These are phyloP conservation scores for Heliconius himera DNA, from an alignment of 1,140 invertebrate species.

Conservation along the genomic window DNA sequence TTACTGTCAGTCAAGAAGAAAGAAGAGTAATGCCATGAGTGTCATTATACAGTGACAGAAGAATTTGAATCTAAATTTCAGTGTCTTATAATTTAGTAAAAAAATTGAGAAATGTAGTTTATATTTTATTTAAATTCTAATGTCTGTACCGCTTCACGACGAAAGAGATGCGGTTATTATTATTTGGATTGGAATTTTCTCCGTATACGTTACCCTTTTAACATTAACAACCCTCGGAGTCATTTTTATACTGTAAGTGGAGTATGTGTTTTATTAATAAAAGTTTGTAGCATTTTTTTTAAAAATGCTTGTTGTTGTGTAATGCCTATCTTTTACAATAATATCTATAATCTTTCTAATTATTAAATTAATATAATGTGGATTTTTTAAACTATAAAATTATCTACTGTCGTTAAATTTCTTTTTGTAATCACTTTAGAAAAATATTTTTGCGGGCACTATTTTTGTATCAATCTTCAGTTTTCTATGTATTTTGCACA, in stretches of 20 bases:
- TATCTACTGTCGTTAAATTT: too few relatives aligned
- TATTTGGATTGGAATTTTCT: slow-evolving; percentile 58
- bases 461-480: too few relatives aligned
- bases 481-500: too few relatives aligned
- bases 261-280: background rate
- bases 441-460: too few relatives aligned
- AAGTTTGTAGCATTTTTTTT: background rate
- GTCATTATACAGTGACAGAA: slow-evolving; percentile 2
- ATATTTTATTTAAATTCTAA: slow-evolving; percentile 42
- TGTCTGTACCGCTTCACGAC: slow-evolving; percentile 56
- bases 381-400: too few relatives aligned
- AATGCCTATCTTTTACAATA: background rate
- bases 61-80: slow-evolving; percentile 22
- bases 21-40: background rate
- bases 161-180: slow-evolving; percentile 49
- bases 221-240: slow-evolving; percentile 54
- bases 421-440: too few relatives aligned
- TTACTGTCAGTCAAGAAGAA: background rate
- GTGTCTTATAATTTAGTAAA: slow-evolving; percentile 13
- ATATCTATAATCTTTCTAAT: too few relatives aligned
- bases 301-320: too few relatives aligned
- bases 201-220: slow-evolving; percentile 55
- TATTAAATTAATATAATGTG: too few relatives aligned
- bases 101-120: slow-evolving; percentile 49
- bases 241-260: slow-evolving; percentile 59